Conservation (phyloP, 1,140 invertebrate species). For the Saccostrea glomerata region DNA sequence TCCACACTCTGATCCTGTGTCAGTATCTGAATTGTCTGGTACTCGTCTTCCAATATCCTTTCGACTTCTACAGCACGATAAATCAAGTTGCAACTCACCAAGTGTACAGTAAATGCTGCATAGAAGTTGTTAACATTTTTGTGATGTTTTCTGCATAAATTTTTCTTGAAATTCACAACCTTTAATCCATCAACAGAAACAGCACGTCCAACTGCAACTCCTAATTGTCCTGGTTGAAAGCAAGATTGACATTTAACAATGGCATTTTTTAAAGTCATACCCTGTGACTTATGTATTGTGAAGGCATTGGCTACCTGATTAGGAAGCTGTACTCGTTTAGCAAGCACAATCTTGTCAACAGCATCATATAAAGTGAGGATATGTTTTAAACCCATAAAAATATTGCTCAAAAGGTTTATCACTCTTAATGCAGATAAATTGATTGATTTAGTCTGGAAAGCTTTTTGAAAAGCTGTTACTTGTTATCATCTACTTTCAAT, state of each 20-base stretch:
- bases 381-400: too few relatives aligned
- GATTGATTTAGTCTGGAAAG: too few relatives aligned
- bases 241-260: constrained; percentile 51
- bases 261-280: constrained; percentile 51
- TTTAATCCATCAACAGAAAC: constrained; percentile 5
- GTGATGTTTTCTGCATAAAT: constrained; percentile 31
- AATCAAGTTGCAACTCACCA: constrained; percentile 9
- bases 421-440: too few relatives aligned
- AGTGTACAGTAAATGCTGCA: constrained; percentile 11
- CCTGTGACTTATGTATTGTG: constrained; percentile 54
- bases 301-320: constrained; percentile 45
- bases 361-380: too few relatives aligned
- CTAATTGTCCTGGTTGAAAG: constrained; percentile 54
- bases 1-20: background rate
- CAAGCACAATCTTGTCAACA: constrained; percentile 38
- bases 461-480: too few relatives aligned
- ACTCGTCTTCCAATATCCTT: background rate
- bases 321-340: constrained; percentile 35
- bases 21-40: background rate
- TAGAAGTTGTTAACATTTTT: constrained; percentile 8
- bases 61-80: constrained; percentile 28
- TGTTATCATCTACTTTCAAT: too few relatives aligned
- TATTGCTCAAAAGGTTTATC: too few relatives aligned
- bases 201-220: constrained; percentile 52
- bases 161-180: constrained; percentile 37